Evolutionary conservation across 2,888 invertebrate genomes (phyloP), one percentile per base, ranked within the genome.

Genomic region (Drosophila demipolita): DNA sequence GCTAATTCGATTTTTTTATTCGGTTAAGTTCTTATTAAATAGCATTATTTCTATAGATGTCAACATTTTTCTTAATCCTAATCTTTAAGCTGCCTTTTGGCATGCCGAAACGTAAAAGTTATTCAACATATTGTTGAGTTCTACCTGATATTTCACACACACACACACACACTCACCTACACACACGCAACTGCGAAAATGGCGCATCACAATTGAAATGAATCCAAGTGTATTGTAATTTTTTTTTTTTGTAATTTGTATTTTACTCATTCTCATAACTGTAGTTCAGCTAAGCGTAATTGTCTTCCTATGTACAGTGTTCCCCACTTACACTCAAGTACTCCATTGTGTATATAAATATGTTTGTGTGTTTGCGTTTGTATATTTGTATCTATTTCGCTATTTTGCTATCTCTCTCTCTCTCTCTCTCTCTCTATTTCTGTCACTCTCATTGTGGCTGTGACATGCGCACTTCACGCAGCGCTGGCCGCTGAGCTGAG

Each of bases 401-500:
- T 45, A 20, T 45, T 45, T 12, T 45, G 1, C 23, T 29, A 29
- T 29, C 29, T 29, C 29, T 29, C 29, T 29, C 29, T 59, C 45
- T 78, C 67, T 36, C 38, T 55, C 11, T 53, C 61, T 55, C 45
- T 70, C 75, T 55, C 45, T 70, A 68, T 66, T 45, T 66, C 45
- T 62, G 63, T 59, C 72, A 49, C 42, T 72, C 78, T 29, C 45
- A 60, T 57, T 80, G 52, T 63, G 33, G 23, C 48, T 60, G 80
- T 66, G 87, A 86, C 85, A 86, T 85, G 85, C 85, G 90, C 85
- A 85, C 71, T 86, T 90, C 89, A 86, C 81, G 87, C 87, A 88
- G 66, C 80, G 76, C 65, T 69, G 78, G 20, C 52, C 54, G 20
- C 9, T 35, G 20, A 40, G 38, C 40, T 40, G 42, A 66, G 65